These are phyloP conservation scores for Zaprionus nigranus DNA, from an alignment of 1,140 invertebrate genomes.

Conservation along the genomic window DNA sequence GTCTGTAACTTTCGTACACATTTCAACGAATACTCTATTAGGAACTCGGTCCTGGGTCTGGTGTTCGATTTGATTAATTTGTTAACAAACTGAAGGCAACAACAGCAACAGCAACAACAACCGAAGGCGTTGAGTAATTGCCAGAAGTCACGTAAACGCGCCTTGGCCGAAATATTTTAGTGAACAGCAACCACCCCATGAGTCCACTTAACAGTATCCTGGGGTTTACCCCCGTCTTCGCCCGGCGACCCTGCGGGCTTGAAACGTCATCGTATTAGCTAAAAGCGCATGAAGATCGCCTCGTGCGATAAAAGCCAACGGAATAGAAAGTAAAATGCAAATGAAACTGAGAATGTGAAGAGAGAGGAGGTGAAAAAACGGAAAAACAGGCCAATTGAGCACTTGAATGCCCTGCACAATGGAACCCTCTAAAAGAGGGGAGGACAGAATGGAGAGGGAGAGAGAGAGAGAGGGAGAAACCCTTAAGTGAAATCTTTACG, in stretches of 20 bases:
- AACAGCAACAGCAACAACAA: conserved; percentile 48
- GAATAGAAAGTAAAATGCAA: conserved; percentile 48
- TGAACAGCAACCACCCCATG: conserved; percentile 40
- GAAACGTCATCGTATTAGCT: conserved; percentile 61
- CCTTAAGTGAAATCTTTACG: conserved; percentile 51
- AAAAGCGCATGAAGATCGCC: conserved; percentile 80
- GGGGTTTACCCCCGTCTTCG: neutral
- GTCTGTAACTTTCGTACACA: conserved; percentile 43
- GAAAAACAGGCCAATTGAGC: conserved; percentile 61
- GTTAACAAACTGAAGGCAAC: conserved; percentile 80
- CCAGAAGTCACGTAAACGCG: conserved; percentile 67
- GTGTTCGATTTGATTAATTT: conserved; percentile 82
- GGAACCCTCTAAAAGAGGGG: conserved; percentile 3
- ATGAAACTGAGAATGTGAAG: conserved; percentile 25
- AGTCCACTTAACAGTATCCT: conserved; percentile 2
- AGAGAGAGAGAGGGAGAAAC: conserved; percentile 10
- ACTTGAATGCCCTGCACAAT: conserved; percentile 59
- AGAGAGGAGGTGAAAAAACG: conserved; percentile 2
- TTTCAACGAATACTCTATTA: conserved; percentile 71
- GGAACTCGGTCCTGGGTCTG: conserved; percentile 30
- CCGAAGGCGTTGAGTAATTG: conserved; percentile 69
- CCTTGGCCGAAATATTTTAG: conserved; percentile 32
- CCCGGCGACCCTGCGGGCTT: neutral
- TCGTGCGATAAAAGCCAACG: conserved; percentile 55
- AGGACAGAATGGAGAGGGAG: neutral